These are phyloP conservation scores for Chironex yamaguchii DNA, from an alignment of 30 jellyfish, hydroid and myxozoan species.

Conservation along the genomic window DNA sequence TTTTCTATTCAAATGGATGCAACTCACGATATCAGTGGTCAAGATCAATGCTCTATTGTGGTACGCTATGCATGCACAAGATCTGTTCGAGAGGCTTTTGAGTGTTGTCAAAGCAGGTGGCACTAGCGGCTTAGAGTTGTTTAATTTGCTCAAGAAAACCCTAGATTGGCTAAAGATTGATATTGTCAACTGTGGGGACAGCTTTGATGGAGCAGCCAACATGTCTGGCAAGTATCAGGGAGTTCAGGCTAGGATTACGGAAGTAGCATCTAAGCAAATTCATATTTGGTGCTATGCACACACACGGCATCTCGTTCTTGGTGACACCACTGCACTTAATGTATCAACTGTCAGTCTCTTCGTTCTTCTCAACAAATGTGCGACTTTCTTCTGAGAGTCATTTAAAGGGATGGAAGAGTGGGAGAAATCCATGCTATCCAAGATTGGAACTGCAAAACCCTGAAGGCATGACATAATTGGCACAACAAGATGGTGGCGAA, in stretches of 20 bases:
- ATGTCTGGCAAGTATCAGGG: conserved; percentile 38
- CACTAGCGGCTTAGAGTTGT: conserved; percentile 30
- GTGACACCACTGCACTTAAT: conserved; percentile 14
- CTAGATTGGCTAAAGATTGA: conserved; percentile 44
- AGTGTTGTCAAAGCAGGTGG: conserved; percentile 54
- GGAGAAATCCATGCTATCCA: conserved; percentile 4
- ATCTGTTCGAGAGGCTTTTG: conserved; percentile 22
- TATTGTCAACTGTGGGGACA: conserved; percentile 41
- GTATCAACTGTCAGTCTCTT: conserved; percentile 35
- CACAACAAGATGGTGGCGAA: too few species aligned
- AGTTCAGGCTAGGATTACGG: conserved; percentile 46
- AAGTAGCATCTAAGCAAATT: conserved; percentile 36
- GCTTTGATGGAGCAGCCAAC: conserved; percentile 40
- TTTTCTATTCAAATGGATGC: conserved; percentile 30
- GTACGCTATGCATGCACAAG: conserved; percentile 20
- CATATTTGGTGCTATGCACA: conserved; percentile 60
- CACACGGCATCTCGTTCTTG: conserved; percentile 37
- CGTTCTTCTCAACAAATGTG: conserved; percentile 34
- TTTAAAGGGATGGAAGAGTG: conserved; percentile 22
- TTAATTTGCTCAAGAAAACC: conserved; percentile 27
- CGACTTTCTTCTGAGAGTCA: conserved; percentile 17
- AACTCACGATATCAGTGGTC: conserved; percentile 33
- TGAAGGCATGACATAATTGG: too few species aligned
- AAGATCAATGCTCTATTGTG: conserved; percentile 26
- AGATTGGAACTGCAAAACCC: too few species aligned